Evolutionary conservation across 2,888 invertebrate species (phyloP), one percentile per base, ranked within the genome.

Genomic region (Tenthredo mesomela): DNA sequence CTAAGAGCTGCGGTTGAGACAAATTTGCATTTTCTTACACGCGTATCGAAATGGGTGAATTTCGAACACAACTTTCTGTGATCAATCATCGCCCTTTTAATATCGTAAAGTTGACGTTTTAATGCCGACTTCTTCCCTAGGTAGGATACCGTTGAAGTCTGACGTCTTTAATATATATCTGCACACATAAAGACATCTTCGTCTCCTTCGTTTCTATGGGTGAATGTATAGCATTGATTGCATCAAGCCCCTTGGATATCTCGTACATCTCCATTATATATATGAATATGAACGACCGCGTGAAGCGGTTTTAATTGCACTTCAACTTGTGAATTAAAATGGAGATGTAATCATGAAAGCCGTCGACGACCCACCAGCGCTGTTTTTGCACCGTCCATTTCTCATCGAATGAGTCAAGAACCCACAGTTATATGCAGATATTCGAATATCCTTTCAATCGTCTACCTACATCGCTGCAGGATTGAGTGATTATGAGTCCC

Each of bases 221-320:
- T 80, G 43, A 80, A 80, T 80, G 61, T 33, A 61, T 12, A 65
- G 40, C 65, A 65, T 77, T 80, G 61, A 80, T 80, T 80, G 80
- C 80, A 80, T 80, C 47, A 84, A 84, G 70, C 43, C 33, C 37
- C 12, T 10, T 71, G 43, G 40, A 43, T 73, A 73, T 25, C 61
- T 75, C 33, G 40, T 73, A 73, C 54, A 84, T 84, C 75, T 84
- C 54, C 84, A 84, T 84, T 84, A 73, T 77, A 77, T 77, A 77
- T 58, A 84, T 61, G 75, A 75, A 43, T 84, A 84, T 70, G 84
- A 70, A 77, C 47, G 84, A 75, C 84, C 84, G 40, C 58, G 29
- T 84, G 84, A 84, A 84, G 54, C 75, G 84, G 58, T 84, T 73
- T 84, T 84, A 84, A 84, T 84, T 84, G 84, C 84, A 84, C 58